Conservation (phyloP, 2,113 vertebrate species). For the Pygoscelis adeliae region DNA sequence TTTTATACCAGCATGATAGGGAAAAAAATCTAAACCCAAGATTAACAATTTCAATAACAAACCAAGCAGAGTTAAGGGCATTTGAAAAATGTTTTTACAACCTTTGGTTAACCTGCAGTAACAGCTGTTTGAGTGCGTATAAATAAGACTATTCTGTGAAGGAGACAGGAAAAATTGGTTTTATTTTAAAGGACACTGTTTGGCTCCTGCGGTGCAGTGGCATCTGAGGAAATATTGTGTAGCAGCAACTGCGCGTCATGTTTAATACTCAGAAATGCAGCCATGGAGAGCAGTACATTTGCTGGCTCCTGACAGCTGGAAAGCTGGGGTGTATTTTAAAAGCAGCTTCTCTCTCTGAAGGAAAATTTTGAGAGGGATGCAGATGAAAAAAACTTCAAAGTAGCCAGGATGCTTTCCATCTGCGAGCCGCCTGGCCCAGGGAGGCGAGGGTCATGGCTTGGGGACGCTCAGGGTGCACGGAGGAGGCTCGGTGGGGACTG, state of each 20-base stretch:
- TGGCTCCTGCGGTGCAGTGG: background rate
- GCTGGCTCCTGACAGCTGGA: constrained; percentile 43
- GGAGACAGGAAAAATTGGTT: constrained; percentile 51
- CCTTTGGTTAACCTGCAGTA: constrained; percentile 57
- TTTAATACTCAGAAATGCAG: constrained; percentile 55
- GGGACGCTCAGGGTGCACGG: fast-evolving
- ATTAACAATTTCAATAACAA: constrained; percentile 18
- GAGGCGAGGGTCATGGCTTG: background rate
- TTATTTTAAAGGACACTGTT: constrained; percentile 52
- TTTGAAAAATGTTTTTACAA: constrained; percentile 35
- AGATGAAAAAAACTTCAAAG: background rate
- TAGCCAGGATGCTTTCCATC: background rate
- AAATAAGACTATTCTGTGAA: constrained; percentile 60
- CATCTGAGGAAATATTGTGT: constrained; percentile 53
- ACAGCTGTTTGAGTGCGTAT: constrained; percentile 16
- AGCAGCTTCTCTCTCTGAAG: background rate
- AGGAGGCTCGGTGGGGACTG: fast-evolving
- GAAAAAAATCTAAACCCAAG: background rate
- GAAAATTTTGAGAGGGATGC: background rate
- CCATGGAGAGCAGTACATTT: constrained; percentile 34
- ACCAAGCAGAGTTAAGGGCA: background rate
- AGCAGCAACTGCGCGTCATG: background rate
- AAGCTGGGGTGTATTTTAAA: background rate
- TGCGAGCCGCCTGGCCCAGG: fast-evolving
- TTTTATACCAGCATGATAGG: fast-evolving